These are phyloP conservation scores for Poecilia picta DNA, from an alignment of 2,797 vertebrate species.

Conservation along the genomic window DNA sequence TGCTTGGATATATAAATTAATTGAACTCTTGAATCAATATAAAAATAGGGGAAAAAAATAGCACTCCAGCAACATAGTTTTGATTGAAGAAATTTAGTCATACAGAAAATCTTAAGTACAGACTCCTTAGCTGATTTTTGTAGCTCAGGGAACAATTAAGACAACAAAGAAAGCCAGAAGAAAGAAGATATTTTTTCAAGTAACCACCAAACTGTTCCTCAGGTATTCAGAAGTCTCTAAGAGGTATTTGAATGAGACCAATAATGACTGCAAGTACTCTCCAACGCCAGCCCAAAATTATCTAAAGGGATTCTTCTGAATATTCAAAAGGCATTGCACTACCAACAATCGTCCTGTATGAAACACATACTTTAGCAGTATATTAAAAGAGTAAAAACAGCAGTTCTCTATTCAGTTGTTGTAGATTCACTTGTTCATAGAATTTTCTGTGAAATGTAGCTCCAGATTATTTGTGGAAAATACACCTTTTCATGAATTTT, in stretches of 20 bases:
- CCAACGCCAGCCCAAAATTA: constrained; percentile 47
- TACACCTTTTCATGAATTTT: neutral
- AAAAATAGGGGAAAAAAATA: constrained; percentile 17
- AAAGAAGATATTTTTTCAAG: constrained; percentile 58
- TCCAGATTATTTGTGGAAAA: too few species aligned
- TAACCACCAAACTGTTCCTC: constrained; percentile 60
- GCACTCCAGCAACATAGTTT: constrained; percentile 9
- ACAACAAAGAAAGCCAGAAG: constrained; percentile 32
- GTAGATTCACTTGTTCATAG: neutral
- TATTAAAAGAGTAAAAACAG: neutral
- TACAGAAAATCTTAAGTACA: constrained; percentile 50
- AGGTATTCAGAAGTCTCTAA: constrained; percentile 53
- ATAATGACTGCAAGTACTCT: constrained; percentile 74
- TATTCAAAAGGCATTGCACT: neutral
- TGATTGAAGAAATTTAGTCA: constrained; percentile 42
- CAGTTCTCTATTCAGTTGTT: neutral
- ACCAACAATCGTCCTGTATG: neutral
- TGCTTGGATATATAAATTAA: constrained; percentile 1
- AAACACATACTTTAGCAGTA: neutral
- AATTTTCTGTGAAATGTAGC: too few species aligned
- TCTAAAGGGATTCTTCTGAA: constrained; percentile 13
- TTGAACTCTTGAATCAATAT: constrained; percentile 33
- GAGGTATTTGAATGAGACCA: constrained; percentile 70
- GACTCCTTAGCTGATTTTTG: constrained; percentile 40
- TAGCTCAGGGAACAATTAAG: constrained; percentile 54